A percentile compares a stretch with the other conserved stretches of the same genome.
Evolutionary conservation across 1,140 invertebrate genomes (phyloP).

Genomic region (Drosophila orosa): DNA sequence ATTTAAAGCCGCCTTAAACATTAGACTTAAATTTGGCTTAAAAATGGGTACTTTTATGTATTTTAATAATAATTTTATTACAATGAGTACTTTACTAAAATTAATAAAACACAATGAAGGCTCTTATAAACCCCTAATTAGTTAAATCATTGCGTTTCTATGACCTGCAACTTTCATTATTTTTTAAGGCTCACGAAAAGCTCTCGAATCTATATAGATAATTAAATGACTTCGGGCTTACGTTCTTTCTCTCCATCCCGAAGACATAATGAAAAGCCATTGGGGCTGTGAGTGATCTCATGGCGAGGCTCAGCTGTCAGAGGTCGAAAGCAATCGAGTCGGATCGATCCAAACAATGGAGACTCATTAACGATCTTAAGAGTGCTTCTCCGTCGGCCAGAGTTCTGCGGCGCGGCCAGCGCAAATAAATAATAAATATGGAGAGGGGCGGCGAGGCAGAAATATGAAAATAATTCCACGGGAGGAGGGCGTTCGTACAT

Average conservation of each 20-base stretch:
- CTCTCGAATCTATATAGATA: slow-evolving; percentile 1
- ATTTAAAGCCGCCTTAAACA: not conserved
- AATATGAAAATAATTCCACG: slow-evolving; percentile 47
- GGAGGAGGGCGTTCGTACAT: slow-evolving; percentile 23
- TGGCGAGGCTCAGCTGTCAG: slow-evolving; percentile 38
- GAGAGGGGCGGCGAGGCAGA: not conserved
- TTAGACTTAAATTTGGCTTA: not conserved
- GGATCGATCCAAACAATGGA: slow-evolving; percentile 44
- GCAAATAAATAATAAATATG: slow-evolving; percentile 50
- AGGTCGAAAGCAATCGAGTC: slow-evolving; percentile 55
- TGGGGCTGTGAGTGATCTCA: slow-evolving; percentile 46
- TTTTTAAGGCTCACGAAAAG: slow-evolving; percentile 36
- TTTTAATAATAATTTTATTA: not conserved
- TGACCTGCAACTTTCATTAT: slow-evolving; percentile 21
- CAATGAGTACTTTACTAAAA: no score
- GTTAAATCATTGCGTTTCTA: not conserved
- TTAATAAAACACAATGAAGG: no score
- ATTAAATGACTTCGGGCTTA: slow-evolving; percentile 28
- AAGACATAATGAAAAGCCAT: slow-evolving; percentile 44
- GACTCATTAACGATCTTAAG: slow-evolving; percentile 62
- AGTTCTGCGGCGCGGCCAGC: slow-evolving; percentile 27
- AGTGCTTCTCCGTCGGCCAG: slow-evolving; percentile 22
- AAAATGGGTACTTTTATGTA: not conserved
- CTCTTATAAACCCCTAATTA: no score
- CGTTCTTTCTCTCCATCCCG: not conserved